Base-by-base conservation (phyloP, 2,113 vertebrate genomes). In the Oncorhynchus gorbuscha region DNA sequence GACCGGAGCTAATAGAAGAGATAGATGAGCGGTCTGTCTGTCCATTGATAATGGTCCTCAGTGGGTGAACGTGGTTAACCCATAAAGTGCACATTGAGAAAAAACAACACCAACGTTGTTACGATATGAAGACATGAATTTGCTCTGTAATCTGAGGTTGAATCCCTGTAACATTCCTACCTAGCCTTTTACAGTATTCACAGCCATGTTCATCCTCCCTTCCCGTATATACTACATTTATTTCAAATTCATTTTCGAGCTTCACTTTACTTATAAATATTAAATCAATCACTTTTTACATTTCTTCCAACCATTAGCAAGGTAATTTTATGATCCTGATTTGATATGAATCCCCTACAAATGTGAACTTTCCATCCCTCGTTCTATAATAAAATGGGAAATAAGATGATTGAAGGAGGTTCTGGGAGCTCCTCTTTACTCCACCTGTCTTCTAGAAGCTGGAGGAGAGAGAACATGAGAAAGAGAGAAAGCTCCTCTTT, bases 401-500 rank as follows among this genome's bases (percentile, higher is more conserved):
- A 39, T 64, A 74, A 82, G 86, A 78, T 86, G 80, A 51, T 30
- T 20, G 8, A 69, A 75, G 22, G 8, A 0, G 76, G 49, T 72
- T 77, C 71, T 18, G 49, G 14, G 3, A 55, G 49, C 16, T 55
- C 59, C 72, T 0, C 68, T 55, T 18, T 55, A 84, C 82, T 80
- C 67, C 18, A 62, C 78, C 62, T 81, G 55, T 5, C n/a, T 81
- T 61, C 74, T 81, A 86, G 74, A 74, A 84, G 79, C 74, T 66
- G 66, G 39, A 35, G 65, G 51, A 78, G 74, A 83, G 76, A 79
- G 87, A 5, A 18, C 13, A 5, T 55, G 49, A 55, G 14, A 55
- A 55, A 18, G 14, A 55, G 3, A 55, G 49, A 76, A 83, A 89
- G 77, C 76, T 85, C 87, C 76, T 70, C 71, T 75, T 83, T 87